These are phyloP conservation scores for Hyaena hyaena DNA, from an alignment of 2,113 vertebrate genomes.

Conservation along the genomic window DNA sequence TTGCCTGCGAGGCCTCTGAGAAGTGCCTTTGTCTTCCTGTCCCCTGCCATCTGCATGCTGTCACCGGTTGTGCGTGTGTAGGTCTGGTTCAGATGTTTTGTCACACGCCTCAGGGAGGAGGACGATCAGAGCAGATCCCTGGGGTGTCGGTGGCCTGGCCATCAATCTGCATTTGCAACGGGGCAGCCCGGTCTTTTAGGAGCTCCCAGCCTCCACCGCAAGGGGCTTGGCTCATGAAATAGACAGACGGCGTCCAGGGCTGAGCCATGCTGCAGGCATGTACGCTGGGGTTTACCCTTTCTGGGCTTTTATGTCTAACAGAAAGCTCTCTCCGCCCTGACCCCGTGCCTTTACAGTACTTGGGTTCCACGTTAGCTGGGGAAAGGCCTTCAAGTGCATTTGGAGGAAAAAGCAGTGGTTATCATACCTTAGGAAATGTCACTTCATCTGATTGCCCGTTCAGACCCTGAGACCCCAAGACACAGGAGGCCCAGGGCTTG, in stretches of 20 bases:
- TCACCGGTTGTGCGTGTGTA: too few relatives aligned
- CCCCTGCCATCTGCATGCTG: background rate
- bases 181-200: background rate
- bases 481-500: background rate
- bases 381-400: background rate
- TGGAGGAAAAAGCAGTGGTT: background rate
- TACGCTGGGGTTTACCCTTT: accelerated
- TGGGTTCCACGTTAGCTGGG: background rate
- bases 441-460: background rate
- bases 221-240: background rate
- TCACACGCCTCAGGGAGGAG: background rate
- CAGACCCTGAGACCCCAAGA: background rate
- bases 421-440: background rate
- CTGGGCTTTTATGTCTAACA: background rate
- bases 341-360: background rate
- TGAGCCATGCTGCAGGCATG: accelerated
- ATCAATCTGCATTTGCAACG: background rate
- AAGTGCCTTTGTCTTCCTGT: background rate
- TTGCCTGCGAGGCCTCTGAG: background rate
- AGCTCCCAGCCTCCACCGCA: background rate
- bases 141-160: background rate
- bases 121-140: background rate
- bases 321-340: background rate
- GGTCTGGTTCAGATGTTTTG: background rate
- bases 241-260: too few relatives aligned